A percentile compares a stretch with the other conserved stretches of the same genome.
These are phyloP conservation scores for Euphonia xanthogaster DNA, from an alignment of 2,797 vertebrate species.

Conservation along the genomic window DNA sequence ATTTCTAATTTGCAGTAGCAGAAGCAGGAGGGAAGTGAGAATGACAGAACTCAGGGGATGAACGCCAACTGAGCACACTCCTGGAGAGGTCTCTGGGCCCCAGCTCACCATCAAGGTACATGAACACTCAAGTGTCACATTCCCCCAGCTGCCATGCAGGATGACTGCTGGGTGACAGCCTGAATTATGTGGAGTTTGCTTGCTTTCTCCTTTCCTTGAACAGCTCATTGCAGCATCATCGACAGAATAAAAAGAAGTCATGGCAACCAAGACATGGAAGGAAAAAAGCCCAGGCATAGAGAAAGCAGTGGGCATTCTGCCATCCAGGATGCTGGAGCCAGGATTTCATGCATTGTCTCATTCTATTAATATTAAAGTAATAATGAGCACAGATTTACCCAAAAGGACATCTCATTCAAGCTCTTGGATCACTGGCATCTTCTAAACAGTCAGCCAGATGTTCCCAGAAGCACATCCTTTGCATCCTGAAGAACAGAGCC, in stretches of 20 bases:
- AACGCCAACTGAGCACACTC: not conserved
- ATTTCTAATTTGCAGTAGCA: constrained; percentile 11
- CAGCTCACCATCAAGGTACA: not conserved
- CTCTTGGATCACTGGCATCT: constrained; percentile 1
- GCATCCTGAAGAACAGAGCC: not conserved
- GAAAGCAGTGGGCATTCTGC: constrained; percentile 12
- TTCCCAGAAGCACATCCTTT: not conserved
- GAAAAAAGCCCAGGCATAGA: not conserved
- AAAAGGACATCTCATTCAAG: constrained; percentile 35
- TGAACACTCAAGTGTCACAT: not conserved
- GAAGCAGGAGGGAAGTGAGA: not conserved
- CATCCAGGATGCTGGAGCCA: constrained; percentile 24
- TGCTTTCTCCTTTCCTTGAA: not conserved
- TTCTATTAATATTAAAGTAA: constrained; percentile 41
- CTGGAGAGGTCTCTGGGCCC: not conserved
- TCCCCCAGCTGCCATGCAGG: not conserved
- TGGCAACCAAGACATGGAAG: constrained; percentile 12
- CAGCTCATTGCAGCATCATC: not conserved
- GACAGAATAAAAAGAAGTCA: not conserved
- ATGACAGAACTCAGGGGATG: not conserved
- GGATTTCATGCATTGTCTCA: constrained; percentile 50
- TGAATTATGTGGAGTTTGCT: not conserved
- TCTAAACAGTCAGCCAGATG: not conserved
- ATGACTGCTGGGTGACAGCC: not conserved
- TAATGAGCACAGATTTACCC: constrained; percentile 17